A percentile compares a stretch with the other conserved stretches of the same genome.
These are phyloP conservation scores for Ips nitidus DNA, from an alignment of 1,140 invertebrate genomes.

Conservation along the genomic window DNA sequence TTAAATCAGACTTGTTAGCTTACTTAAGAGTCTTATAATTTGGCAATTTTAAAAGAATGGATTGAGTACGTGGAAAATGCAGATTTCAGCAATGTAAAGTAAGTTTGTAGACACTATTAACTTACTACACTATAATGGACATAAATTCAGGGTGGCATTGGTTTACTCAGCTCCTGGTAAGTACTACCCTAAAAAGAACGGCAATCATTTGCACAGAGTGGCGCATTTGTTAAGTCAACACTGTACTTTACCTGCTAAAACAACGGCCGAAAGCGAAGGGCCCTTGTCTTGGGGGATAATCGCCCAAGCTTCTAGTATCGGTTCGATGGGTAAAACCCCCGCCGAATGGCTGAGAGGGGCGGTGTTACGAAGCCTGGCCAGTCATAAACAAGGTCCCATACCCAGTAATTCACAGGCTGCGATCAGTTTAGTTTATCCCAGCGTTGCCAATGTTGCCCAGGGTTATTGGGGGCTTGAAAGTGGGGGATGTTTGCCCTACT, in stretches of 20 bases:
- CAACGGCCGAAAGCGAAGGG: conserved; percentile 56
- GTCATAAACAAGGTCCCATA: conserved; percentile 52
- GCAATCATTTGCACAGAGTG: conserved; percentile 76
- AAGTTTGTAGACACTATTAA: conserved; percentile 38
- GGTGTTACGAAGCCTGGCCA: conserved; percentile 64
- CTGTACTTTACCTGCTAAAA: conserved; percentile 57
- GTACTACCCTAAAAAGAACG: conserved; percentile 60
- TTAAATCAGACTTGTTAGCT: conserved; percentile 80
- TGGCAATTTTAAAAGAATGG: conserved; percentile 70
- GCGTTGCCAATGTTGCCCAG: conserved; percentile 73
- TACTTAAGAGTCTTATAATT: conserved; percentile 81
- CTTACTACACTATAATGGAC: not conserved
- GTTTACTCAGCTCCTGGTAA: conserved; percentile 82
- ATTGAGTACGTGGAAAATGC: conserved; percentile 69
- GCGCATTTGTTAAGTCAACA: conserved; percentile 65
- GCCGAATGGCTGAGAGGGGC: conserved; percentile 71
- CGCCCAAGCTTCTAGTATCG: conserved; percentile 89
- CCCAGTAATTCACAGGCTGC: conserved; percentile 44
- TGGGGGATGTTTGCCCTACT: conserved; percentile 89
- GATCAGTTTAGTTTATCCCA: conserved; percentile 66
- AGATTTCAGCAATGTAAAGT: conserved; percentile 83
- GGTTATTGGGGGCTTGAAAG: conserved; percentile 84
- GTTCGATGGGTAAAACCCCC: conserved; percentile 65
- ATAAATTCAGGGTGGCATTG: conserved; percentile 71
- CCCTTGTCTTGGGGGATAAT: conserved; percentile 68